Conservation (phyloP, 2,113 vertebrate genomes). For the Nerophis ophidion region DNA sequence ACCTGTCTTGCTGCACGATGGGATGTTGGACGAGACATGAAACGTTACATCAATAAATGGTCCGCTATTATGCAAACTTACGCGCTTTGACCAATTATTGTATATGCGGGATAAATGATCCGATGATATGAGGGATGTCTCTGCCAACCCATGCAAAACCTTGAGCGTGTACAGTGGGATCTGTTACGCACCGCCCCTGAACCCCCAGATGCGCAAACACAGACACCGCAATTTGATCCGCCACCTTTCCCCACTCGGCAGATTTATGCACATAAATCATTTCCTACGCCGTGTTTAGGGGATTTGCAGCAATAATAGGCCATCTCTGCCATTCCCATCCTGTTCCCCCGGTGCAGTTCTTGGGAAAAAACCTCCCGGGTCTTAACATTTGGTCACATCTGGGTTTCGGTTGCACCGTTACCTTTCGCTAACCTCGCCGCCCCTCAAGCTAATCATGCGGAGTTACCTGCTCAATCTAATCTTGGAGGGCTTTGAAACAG, state of each 20-base stretch:
- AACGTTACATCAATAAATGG: conserved; percentile 28
- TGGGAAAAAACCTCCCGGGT: conserved; percentile 65
- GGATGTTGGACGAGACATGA: conserved; percentile 14
- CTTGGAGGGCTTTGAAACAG: conserved; percentile 52
- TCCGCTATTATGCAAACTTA: conserved; percentile 27
- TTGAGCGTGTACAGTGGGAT: conserved; percentile 65
- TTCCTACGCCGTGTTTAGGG: conserved; percentile 71
- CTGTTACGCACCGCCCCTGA: conserved; percentile 65
- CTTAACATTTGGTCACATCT: conserved; percentile 67
- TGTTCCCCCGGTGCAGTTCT: conserved; percentile 54
- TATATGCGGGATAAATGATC: conserved; percentile 58
- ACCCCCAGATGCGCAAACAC: conserved; percentile 71
- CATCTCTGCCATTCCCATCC: conserved; percentile 69
- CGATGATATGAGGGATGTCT: conserved; percentile 57
- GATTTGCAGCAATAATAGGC: conserved; percentile 71
- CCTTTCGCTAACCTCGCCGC: conserved; percentile 61
- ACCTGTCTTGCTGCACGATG: conserved; percentile 17
- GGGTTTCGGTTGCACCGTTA: conserved; percentile 62
- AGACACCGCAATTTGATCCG: conserved; percentile 65
- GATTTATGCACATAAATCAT: conserved; percentile 74
- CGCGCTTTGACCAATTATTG: conserved; percentile 46
- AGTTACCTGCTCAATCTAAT: conserved; percentile 57
- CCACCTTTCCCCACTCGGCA: conserved; percentile 59
- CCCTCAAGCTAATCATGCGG: conserved; percentile 58
- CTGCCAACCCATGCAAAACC: conserved; percentile 69